phyloP scores from a whole-genome alignment of 92 coral and sea anemone species.

The Heliopora coerulea region DNA sequence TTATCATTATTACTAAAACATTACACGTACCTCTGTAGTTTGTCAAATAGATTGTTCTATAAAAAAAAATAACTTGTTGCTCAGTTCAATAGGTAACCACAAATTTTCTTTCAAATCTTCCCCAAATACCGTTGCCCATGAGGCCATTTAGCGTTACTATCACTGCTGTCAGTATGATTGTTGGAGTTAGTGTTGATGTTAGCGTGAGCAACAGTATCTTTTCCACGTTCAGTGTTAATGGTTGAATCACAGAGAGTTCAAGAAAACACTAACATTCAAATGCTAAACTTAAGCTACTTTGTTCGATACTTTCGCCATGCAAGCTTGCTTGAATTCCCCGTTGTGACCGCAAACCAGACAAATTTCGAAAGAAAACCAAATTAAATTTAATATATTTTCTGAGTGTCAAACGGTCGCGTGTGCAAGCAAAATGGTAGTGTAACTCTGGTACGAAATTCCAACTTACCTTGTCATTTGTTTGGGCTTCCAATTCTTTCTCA shows the following conservation, averaged over 20 bases:
- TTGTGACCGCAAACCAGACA: too few species aligned
- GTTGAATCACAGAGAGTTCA: too few species aligned
- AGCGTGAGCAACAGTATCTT: too few species aligned
- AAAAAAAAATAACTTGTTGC: neutral
- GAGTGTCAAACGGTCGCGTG: neutral
- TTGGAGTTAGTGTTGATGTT: too few species aligned
- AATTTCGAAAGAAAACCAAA: too few species aligned
- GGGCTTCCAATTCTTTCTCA: conserved; percentile 21
- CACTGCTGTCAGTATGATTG: neutral
- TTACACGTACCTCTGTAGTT: neutral
- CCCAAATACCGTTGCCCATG: too few species aligned
- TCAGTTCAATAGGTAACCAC: too few species aligned
- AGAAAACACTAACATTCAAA: neutral
- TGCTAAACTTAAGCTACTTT: too few species aligned
- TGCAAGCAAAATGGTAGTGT: neutral
- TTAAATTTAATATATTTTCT: neutral
- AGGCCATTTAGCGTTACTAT: neutral
- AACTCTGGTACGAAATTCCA: neutral
- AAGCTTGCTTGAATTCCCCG: too few species aligned
- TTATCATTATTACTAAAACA: neutral
- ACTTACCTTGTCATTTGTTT: neutral
- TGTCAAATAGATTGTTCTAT: neutral
- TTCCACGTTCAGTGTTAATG: too few species aligned
- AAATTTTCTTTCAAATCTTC: too few species aligned
- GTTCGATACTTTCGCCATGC: too few species aligned